Percentiles rank a stretch among this genome's conserved stretches.
These are phyloP conservation scores for Myripristis murdjan DNA, from an alignment of 2,797 vertebrate species.

Conservation along the genomic window DNA sequence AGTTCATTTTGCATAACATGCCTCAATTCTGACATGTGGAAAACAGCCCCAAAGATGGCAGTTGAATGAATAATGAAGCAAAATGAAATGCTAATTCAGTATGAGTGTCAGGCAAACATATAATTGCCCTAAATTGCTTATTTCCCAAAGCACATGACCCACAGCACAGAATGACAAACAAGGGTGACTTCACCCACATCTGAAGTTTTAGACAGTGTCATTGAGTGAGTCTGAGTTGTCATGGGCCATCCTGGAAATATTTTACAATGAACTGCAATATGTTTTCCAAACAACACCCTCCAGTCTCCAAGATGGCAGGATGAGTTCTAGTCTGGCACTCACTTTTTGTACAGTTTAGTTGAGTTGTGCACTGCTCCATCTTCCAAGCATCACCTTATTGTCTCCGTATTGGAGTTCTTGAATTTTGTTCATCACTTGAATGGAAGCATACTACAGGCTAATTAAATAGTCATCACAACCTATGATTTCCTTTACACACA, in stretches of 20 bases:
- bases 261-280: slow-evolving; percentile 22
- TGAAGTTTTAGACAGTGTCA: slow-evolving; percentile 44
- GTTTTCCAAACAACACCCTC: slow-evolving; percentile 3
- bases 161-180: slow-evolving; percentile 24
- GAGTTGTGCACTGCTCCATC: slow-evolving; percentile 14
- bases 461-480: slow-evolving; percentile 15
- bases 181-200: slow-evolving; percentile 36
- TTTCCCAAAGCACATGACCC: slow-evolving; percentile 61
- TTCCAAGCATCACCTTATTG: not conserved
- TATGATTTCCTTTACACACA: slow-evolving; percentile 22
- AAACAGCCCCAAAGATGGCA: slow-evolving; percentile 71
- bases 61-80: slow-evolving; percentile 72
- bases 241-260: slow-evolving; percentile 22
- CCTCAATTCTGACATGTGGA: slow-evolving; percentile 64
- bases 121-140: slow-evolving; percentile 69
- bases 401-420: not conserved
- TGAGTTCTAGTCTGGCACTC: slow-evolving; percentile 22
- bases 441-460: slow-evolving; percentile 15
- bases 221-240: slow-evolving; percentile 29
- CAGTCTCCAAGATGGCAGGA: not conserved
- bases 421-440: slow-evolving; percentile 3
- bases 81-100: slow-evolving; percentile 76
- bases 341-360: slow-evolving; percentile 12
- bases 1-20: slow-evolving; percentile 63
- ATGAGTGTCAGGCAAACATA: slow-evolving; percentile 62